Evolutionary conservation across 2,888 invertebrate species (phyloP), one percentile per base, ranked within the genome.

Genomic region (Cryptophagus acutangulus): DNA sequence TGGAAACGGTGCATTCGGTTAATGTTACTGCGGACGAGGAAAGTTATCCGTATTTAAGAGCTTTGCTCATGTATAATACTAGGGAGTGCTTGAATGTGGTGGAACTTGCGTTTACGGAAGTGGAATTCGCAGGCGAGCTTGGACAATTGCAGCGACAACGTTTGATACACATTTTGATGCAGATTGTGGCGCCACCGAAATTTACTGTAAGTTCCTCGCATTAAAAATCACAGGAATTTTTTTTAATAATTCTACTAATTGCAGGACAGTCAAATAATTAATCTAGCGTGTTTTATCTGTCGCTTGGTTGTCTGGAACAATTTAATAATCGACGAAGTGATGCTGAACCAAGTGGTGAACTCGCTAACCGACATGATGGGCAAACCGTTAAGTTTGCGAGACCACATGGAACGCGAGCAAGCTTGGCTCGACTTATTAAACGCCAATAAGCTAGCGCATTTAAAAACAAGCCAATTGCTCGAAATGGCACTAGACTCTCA

Each of bases 1-100:
- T 87, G 24, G 79, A 84, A 24, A 79, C 81, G 1, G 73, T 81
- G 35, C 85, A 86, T 67, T 79, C 82, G 3, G 74, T 74, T 36
- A 74, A 76, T 48, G 76, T 79, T 28, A 71, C 70, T 34, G 76
- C 77, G 28, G 67, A 75, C 39, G 85, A 85, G 63, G 67, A 74
- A 36, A 76, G 78, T 9, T 84, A 84, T 71, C 85, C 85, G 0
- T 84, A 82, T 63, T 67, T 86, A 18, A 75, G 86, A 47, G 79
- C 84, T 1, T 70, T 92, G 33, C 42, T 92, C 5, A 78, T 79
- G 52, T 92, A 89, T 62, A 89, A 92, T 63, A 85, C 86, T 0
- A 75, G 86, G 37, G 92, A 90, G 61, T 89, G 88, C 52, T 72
- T 91, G 26, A 91, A 91, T 66, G 89, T 89, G 2, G 74, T 91